phyloP scores from a whole-genome alignment of 1,140 invertebrate genomes.

The Babylonia areolata region DNA sequence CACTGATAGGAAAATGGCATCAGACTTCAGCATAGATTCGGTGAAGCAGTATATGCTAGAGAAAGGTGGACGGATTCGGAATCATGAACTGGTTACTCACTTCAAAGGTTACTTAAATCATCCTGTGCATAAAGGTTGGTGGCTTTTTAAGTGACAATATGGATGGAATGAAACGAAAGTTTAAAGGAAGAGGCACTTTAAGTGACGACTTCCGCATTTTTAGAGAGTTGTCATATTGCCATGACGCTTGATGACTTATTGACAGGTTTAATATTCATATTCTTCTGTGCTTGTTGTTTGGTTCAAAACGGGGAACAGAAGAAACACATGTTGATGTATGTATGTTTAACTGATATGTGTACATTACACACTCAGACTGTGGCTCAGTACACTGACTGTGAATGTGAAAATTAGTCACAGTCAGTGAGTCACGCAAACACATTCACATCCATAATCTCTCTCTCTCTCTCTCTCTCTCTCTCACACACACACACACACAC shows the following conservation, averaged over 20 bases:
- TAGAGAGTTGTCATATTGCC: not conserved
- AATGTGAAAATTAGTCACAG: too few species aligned
- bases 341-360: not conserved
- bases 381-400: too few species aligned
- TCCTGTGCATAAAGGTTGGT: conserved; percentile 56
- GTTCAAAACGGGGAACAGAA: not conserved
- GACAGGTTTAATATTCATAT: too few species aligned
- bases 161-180: not conserved
- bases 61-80: conserved; percentile 58
- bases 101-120: conserved; percentile 61
- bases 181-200: not conserved
- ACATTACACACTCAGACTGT: not conserved
- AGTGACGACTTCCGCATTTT: not conserved
- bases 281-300: not conserved
- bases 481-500: too few species aligned
- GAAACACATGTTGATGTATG: not conserved
- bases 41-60: conserved; percentile 60
- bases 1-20: conserved; percentile 46
- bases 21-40: conserved; percentile 53
- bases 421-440: too few species aligned
- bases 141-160: not conserved
- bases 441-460: too few species aligned
- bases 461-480: too few species aligned
- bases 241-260: not conserved
- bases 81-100: conserved; percentile 62